These are phyloP conservation scores for Lota lota DNA, from an alignment of 2,113 vertebrate genomes.

Conservation along the genomic window DNA sequence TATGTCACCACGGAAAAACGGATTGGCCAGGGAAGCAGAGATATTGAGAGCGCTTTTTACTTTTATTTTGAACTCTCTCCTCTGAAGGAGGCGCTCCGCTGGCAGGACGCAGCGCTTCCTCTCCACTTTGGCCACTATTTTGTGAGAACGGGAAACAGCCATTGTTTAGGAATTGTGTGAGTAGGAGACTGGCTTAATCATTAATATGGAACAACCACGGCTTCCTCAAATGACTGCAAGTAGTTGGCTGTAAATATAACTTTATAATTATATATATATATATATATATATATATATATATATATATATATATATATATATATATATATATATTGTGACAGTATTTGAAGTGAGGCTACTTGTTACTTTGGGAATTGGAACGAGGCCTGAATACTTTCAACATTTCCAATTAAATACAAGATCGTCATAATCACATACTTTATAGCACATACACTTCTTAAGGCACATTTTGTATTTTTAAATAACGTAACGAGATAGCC, in stretches of 20 bases:
- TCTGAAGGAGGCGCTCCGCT: slow-evolving; percentile 1
- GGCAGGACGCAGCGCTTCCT: slow-evolving; percentile 65
- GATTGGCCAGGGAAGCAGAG: too few relatives aligned
- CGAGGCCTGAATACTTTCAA: too few relatives aligned
- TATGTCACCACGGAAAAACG: too few relatives aligned
- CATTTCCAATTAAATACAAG: too few relatives aligned
- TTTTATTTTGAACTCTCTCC: slow-evolving; percentile 24
- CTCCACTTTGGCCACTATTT: slow-evolving; percentile 37
- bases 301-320: too few relatives aligned
- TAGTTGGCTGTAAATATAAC: neutral
- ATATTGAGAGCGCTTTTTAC: slow-evolving; percentile 12
- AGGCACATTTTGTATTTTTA: too few relatives aligned
- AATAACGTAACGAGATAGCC: too few relatives aligned
- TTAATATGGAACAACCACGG: slow-evolving; percentile 49
- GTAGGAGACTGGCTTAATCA: slow-evolving; percentile 53
- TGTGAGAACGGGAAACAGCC: slow-evolving; percentile 64
- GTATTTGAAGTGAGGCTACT: too few relatives aligned
- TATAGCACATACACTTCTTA: too few relatives aligned
- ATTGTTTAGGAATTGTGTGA: slow-evolving; percentile 54
- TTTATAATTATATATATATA: neutral
- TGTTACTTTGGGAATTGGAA: too few relatives aligned
- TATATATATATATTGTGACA: neutral
- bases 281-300: too few relatives aligned
- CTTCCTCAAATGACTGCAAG: neutral
- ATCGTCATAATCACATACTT: too few relatives aligned